Conservation (phyloP, 2,797 vertebrate species). For the Pseudopleuronectes americanus region DNA sequence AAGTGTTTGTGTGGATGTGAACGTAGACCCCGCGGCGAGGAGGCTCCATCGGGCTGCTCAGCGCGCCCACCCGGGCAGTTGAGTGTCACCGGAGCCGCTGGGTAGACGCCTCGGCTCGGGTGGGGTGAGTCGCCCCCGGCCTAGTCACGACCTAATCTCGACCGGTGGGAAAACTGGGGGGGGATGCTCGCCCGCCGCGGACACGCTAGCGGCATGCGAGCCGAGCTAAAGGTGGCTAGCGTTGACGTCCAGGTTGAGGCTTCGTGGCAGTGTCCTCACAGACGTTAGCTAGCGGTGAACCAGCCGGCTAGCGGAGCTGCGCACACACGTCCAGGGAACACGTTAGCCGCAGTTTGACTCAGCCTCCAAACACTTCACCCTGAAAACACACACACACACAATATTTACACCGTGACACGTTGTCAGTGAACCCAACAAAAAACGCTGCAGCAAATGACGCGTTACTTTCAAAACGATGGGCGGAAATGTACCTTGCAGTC, state of each 20-base stretch:
- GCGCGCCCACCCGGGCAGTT: neutral
- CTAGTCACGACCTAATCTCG: constrained; percentile 62
- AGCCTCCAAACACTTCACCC: neutral
- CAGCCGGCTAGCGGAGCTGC: constrained; percentile 42
- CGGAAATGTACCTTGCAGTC: constrained; percentile 19
- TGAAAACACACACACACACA: neutral
- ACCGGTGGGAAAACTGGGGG: constrained; percentile 41
- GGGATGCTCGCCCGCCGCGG: constrained; percentile 40
- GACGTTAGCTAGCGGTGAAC: constrained; percentile 44
- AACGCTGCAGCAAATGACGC: neutral
- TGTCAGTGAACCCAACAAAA: neutral
- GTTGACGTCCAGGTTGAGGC: constrained; percentile 39
- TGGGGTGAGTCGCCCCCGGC: constrained; percentile 42
- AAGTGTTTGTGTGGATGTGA: constrained; percentile 44
- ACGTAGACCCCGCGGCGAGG: constrained; percentile 35
- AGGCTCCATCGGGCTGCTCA: constrained; percentile 6
- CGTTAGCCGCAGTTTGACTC: constrained; percentile 9
- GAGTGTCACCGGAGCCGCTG: neutral
- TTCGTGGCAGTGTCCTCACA: constrained; percentile 62
- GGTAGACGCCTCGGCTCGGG: constrained; percentile 18
- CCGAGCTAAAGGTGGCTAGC: constrained; percentile 62
- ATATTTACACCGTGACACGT: neutral
- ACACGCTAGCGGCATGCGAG: constrained; percentile 43
- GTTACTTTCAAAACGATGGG: constrained; percentile 48
- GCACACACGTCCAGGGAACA: neutral